Evolutionary conservation across 2,113 vertebrate genomes (phyloP).

Genomic region (Semnornis frantzii): DNA sequence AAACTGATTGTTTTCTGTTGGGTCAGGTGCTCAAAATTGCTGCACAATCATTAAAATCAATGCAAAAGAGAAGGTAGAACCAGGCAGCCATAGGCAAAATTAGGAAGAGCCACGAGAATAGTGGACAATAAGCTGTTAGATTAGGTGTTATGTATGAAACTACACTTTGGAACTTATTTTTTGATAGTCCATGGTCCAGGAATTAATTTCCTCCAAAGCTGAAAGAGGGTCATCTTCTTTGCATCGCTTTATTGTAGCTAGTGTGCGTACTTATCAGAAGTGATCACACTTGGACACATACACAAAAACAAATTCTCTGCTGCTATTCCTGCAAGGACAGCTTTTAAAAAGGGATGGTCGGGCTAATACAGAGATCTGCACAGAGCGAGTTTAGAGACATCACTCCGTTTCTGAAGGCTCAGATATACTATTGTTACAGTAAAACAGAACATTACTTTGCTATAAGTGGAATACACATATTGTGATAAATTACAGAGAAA

Average conservation of each 20-base stretch:
- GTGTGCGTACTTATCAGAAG: background rate
- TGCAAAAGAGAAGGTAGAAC: background rate
- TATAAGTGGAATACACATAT: rapidly evolving
- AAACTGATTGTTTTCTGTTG: background rate
- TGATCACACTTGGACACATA: rapidly evolving
- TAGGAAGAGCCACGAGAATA: background rate
- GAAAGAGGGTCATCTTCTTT: background rate
- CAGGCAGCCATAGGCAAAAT: background rate
- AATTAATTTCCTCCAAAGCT: background rate
- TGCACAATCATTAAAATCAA: background rate
- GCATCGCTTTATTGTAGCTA: background rate
- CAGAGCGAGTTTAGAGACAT: background rate
- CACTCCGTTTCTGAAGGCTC: background rate
- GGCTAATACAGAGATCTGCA: background rate
- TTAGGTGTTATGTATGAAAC: background rate
- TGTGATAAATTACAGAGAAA: background rate
- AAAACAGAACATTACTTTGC: background rate
- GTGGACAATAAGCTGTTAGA: background rate
- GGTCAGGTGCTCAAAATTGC: background rate
- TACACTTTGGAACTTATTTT: background rate
- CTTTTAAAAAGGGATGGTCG: background rate
- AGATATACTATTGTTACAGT: background rate
- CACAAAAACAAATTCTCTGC: background rate
- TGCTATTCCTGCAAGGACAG: background rate
- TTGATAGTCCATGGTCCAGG: background rate